These are phyloP conservation scores for Choristoneura rosaceana DNA, from an alignment of 2,888 invertebrate species.

Conservation along the genomic window DNA sequence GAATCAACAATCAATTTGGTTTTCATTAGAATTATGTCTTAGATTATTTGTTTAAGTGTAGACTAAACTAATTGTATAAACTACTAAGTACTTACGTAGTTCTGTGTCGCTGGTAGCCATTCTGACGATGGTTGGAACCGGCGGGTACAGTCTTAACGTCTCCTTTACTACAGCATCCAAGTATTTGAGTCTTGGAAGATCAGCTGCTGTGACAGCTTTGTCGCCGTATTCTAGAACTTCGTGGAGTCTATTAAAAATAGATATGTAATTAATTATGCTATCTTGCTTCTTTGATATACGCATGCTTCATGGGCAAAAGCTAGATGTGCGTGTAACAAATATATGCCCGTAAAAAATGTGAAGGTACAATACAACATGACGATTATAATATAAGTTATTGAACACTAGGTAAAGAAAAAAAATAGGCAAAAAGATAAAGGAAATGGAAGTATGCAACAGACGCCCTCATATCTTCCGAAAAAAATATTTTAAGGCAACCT, in stretches of 20 bases:
- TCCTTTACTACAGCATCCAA: slow-evolving; percentile 62
- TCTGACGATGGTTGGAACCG: slow-evolving; percentile 48
- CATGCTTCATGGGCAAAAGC: too few species aligned
- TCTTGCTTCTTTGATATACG: too few species aligned
- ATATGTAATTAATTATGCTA: not conserved
- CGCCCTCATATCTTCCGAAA: not conserved
- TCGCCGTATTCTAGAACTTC: slow-evolving; percentile 52
- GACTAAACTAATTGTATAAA: not conserved
- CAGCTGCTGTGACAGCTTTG: slow-evolving; percentile 48
- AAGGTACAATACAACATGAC: too few species aligned
- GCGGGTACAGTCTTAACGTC: slow-evolving; percentile 56
- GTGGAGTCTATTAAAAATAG: slow-evolving; percentile 46
- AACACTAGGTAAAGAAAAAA: too few species aligned
- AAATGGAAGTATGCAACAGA: not conserved
- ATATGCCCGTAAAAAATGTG: too few species aligned
- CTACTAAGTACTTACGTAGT: slow-evolving; percentile 18
- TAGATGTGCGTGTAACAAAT: too few species aligned
- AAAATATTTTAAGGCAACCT: not conserved
- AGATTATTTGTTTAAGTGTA: too few species aligned
- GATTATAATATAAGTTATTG: too few species aligned
- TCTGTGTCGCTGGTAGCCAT: slow-evolving; percentile 34
- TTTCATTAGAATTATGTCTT: too few species aligned
- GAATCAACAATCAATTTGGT: too few species aligned
- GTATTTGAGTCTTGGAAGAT: slow-evolving; percentile 56
- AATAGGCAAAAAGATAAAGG: too few species aligned